Conservation (phyloP, 2,888 invertebrate genomes). For the Synergus japonicus region DNA sequence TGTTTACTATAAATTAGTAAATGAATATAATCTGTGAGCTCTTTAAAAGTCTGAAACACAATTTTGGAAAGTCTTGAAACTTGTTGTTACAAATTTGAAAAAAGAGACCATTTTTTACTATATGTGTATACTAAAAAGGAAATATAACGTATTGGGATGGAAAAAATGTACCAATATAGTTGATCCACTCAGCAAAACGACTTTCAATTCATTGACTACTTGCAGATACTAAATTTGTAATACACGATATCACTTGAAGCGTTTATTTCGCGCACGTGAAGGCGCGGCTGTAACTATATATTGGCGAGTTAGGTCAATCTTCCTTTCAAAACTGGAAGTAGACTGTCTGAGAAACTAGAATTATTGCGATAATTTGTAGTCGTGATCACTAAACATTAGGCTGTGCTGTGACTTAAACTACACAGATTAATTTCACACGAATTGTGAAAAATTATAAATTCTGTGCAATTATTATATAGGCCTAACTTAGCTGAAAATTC, state of each 20-base stretch:
- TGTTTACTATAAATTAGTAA: no score
- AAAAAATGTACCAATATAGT: not conserved
- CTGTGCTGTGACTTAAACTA: not conserved
- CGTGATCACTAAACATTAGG: not conserved
- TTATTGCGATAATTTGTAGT: not conserved
- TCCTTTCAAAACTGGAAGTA: constrained; percentile 16
- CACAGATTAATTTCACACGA: no score
- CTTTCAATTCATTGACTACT: constrained; percentile 15
- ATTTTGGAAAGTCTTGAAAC: not conserved
- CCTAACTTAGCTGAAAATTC: no score
- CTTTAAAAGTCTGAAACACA: no score
- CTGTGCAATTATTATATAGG: no score
- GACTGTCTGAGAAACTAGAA: not conserved
- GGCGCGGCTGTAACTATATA: not conserved
- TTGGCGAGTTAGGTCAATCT: not conserved
- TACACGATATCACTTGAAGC: not conserved
- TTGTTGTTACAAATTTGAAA: not conserved
- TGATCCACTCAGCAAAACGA: not conserved
- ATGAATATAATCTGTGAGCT: no score
- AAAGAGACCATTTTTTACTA: not conserved
- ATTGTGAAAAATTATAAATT: no score
- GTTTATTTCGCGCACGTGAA: not conserved
- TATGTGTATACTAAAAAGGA: not conserved
- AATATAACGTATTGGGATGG: not conserved
- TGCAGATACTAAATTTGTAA: not conserved